Conservation (phyloP, 2,888 invertebrate genomes). For the Cataglyphis rosenhaueri region DNA sequence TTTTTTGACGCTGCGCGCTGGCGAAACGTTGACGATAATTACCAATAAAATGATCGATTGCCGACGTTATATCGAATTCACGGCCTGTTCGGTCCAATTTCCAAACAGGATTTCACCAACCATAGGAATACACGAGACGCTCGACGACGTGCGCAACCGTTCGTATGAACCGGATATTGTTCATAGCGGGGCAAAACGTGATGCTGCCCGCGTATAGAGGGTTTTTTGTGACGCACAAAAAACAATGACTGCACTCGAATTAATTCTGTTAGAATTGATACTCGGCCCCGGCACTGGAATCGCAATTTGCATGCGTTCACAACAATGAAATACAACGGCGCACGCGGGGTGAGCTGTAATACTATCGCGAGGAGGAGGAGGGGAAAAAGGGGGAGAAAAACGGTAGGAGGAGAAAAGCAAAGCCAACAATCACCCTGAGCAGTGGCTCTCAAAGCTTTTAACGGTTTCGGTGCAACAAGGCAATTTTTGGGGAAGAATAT, state of each 20-base stretch:
- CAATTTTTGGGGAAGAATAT: conserved; percentile 1
- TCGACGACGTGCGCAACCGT: conserved; percentile 46
- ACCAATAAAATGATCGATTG: conserved; percentile 46
- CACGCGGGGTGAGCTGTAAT: conserved; percentile 51
- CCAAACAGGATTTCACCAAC: conserved; percentile 57
- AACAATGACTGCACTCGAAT: conserved; percentile 80
- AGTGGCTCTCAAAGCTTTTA: conserved; percentile 70
- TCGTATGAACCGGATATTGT: conserved; percentile 65
- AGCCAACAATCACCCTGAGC: conserved; percentile 71
- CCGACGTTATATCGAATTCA: conserved; percentile 38
- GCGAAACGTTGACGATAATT: conserved; percentile 51
- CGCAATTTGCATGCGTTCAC: conserved; percentile 80
- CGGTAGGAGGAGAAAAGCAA: conserved; percentile 60
- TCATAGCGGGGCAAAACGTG: conserved; percentile 67
- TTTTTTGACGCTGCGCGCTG: conserved; percentile 31
- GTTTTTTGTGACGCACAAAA: conserved; percentile 76
- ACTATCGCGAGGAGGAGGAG: conserved; percentile 46
- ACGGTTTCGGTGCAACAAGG: conserved; percentile 25
- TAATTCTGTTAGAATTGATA: conserved; percentile 81
- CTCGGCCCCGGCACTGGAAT: conserved; percentile 74
- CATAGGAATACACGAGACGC: conserved; percentile 52
- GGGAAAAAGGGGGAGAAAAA: conserved; percentile 42
- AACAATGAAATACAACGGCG: conserved; percentile 78
- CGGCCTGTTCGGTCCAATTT: conserved; percentile 66
- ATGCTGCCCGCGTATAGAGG: conserved; percentile 58